Evolutionary conservation across 2,113 vertebrate species (phyloP).

Genomic region (Muntiacus reevesi): DNA sequence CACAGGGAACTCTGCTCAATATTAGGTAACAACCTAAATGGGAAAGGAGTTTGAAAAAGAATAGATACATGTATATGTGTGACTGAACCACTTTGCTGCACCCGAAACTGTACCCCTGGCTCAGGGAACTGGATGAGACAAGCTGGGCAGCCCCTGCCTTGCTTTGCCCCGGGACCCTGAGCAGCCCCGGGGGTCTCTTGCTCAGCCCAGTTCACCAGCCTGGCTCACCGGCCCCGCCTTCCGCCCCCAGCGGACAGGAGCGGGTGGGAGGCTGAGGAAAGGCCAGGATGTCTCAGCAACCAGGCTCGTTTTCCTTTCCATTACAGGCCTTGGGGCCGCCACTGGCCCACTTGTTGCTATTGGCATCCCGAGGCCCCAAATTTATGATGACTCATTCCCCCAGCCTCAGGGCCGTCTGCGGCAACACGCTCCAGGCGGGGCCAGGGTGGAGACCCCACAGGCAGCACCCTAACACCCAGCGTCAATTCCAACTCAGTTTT

Average conservation of each 20-base stretch:
- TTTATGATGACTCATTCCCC: conserved; percentile 71
- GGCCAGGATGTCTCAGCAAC: background rate
- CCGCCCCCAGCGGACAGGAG: background rate
- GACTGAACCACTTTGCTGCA: background rate
- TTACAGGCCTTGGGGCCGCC: background rate
- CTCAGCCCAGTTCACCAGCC: background rate
- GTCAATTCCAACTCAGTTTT: background rate
- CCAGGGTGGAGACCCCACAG: background rate
- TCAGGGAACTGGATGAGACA: background rate
- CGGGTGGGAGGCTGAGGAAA: background rate
- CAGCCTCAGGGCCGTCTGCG: conserved; percentile 4
- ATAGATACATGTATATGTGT: background rate
- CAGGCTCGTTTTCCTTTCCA: conserved; percentile 46
- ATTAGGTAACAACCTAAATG: background rate
- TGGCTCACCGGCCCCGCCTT: background rate
- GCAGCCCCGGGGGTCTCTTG: background rate
- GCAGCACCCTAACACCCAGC: background rate
- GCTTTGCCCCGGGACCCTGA: background rate
- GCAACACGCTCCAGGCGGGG: background rate
- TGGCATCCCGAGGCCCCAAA: conserved; percentile 62
- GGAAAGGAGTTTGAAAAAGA: background rate
- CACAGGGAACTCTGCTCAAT: background rate
- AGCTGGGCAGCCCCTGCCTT: no score
- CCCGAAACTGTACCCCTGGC: background rate
- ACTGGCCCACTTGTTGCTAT: conserved; percentile 52